Evolutionary conservation across 2,888 invertebrate species (phyloP).

Genomic region (Campaea margaritaria): DNA sequence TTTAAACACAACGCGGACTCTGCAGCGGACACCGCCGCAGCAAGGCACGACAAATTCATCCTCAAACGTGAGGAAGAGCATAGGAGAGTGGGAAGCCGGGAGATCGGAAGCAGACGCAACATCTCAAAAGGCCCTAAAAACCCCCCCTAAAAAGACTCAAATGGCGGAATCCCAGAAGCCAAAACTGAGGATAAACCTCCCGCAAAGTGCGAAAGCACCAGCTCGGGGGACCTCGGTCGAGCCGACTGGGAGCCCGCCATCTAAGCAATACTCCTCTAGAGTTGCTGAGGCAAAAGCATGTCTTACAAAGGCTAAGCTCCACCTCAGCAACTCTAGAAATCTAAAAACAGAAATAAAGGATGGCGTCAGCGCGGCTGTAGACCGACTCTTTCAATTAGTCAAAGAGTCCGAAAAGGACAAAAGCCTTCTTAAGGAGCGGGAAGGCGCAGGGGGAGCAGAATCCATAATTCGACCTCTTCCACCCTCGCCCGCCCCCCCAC

Average conservation of each 20-base stretch:
- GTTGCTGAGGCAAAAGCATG: not conserved
- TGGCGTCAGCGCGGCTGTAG: not conserved
- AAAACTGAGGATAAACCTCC: too few relatives aligned
- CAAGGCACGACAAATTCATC: too few relatives aligned
- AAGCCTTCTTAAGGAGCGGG: not conserved
- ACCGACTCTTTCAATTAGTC: not conserved
- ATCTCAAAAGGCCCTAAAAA: too few relatives aligned
- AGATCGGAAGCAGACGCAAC: too few relatives aligned
- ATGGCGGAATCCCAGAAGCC: too few relatives aligned
- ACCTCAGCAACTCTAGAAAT: not conserved
- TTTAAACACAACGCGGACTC: too few relatives aligned
- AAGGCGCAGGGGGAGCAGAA: not conserved
- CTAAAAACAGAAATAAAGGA: constrained; percentile 2
- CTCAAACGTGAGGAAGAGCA: too few relatives aligned
- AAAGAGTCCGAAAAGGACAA: not conserved
- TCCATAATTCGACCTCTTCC: not conserved
- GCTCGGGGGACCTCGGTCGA: not conserved
- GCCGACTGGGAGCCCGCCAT: not conserved
- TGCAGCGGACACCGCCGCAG: too few relatives aligned
- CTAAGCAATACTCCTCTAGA: not conserved
- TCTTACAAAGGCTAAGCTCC: not conserved
- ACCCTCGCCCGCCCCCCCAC: not conserved
- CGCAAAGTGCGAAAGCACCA: not conserved
- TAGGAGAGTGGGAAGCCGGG: too few relatives aligned
- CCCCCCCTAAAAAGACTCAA: too few relatives aligned